Evolutionary conservation across 2,888 invertebrate species (phyloP).

Genomic region (Watsonalla binaria): DNA sequence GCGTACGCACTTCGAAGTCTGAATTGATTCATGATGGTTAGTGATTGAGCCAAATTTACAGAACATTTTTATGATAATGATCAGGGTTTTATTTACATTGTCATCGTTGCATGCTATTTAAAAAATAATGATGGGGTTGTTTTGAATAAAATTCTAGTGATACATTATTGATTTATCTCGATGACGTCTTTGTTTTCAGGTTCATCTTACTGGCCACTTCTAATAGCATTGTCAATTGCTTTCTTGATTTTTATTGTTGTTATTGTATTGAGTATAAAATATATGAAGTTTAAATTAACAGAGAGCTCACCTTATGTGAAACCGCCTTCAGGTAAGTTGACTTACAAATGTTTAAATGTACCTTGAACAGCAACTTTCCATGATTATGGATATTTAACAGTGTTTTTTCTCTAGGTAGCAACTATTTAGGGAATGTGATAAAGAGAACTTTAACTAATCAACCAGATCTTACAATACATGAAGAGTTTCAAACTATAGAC

Average conservation of each 20-base stretch:
- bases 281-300: conserved; percentile 64
- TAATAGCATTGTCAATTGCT: conserved; percentile 61
- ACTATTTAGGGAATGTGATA: conserved; percentile 90
- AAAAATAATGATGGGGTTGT: no score
- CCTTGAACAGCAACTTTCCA: background rate
- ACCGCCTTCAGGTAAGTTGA: conserved; percentile 59
- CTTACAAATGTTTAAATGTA: background rate
- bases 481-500: conserved; percentile 87
- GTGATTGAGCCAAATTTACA: conserved; percentile 8
- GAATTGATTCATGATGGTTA: conserved; percentile 56
- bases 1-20: conserved; percentile 66
- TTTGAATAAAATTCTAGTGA: no score
- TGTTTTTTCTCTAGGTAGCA: conserved; percentile 53
- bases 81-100: background rate
- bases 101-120: no score
- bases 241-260: conserved; percentile 66
- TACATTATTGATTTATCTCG: background rate
- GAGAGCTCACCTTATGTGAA: conserved; percentile 67
- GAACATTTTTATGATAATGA: background rate
- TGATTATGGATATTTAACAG: background rate
- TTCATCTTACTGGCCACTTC: conserved; percentile 64
- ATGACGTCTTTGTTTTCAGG: conserved; percentile 35
- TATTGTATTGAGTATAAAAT: conserved; percentile 64
- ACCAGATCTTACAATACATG: conserved; percentile 87
- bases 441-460: conserved; percentile 89